Percentiles rank a stretch among this genome's conserved stretches.
Conservation (phyloP, 2,113 vertebrate genomes). For the Archilochus colubris region DNA sequence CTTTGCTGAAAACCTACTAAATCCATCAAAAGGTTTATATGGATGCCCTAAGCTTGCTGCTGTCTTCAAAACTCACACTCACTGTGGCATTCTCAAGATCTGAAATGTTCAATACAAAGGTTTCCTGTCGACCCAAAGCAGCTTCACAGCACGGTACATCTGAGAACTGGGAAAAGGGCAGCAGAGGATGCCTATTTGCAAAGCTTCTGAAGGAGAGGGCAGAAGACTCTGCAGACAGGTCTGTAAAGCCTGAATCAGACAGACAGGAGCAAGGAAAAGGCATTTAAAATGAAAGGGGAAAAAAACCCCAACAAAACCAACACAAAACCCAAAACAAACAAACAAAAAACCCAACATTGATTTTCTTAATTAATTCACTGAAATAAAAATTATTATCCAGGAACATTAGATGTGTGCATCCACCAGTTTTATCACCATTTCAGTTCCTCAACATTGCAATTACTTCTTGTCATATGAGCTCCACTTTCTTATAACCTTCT, state of each 20-base stretch:
- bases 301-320: background rate
- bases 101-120: background rate
- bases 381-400: background rate
- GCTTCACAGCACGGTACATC: background rate
- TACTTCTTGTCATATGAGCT: background rate
- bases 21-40: background rate
- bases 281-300: background rate
- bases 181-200: background rate
- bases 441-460: background rate
- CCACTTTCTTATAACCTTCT: background rate
- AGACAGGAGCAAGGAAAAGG: background rate
- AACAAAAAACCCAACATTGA: background rate
- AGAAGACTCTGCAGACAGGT: background rate
- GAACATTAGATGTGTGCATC: background rate
- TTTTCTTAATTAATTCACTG: background rate
- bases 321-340: background rate
- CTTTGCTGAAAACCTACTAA: background rate
- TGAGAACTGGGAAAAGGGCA: background rate
- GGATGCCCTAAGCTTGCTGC: background rate
- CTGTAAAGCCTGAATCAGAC: background rate
- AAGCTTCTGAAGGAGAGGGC: background rate
- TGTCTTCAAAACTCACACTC: background rate
- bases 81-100: background rate
- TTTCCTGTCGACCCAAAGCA: conserved; percentile 44
- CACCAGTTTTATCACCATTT: background rate